Conservation (phyloP, 2,888 invertebrate genomes). For the Agrotis clavis region DNA sequence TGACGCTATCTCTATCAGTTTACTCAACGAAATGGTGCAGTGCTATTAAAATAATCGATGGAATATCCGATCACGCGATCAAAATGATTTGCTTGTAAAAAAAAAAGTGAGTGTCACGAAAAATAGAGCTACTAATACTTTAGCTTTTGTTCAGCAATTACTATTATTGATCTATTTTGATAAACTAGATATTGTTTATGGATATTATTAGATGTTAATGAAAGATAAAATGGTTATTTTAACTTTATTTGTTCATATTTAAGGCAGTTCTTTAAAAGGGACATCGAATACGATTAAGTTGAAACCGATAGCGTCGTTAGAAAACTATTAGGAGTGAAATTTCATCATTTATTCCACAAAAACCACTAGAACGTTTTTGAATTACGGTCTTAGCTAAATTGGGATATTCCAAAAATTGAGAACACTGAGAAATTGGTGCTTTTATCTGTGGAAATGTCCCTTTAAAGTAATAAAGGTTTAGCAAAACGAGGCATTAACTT, state of each 20-base stretch:
- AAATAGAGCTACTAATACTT: slow-evolving; percentile 3
- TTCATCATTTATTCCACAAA: slow-evolving; percentile 38
- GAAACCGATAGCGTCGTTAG: slow-evolving; percentile 35
- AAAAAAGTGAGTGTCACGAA: slow-evolving; percentile 35
- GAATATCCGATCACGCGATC: slow-evolving; percentile 57
- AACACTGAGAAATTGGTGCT: background rate
- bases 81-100: slow-evolving; percentile 24
- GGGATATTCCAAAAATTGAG: background rate
- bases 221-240: background rate
- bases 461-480: background rate
- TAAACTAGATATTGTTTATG: background rate
- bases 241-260: slow-evolving; percentile 1
- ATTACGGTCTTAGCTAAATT: slow-evolving; percentile 14
- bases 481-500: background rate
- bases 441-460: background rate
- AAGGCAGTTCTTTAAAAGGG: background rate
- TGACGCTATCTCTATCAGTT: slow-evolving; percentile 56
- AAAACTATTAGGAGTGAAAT: slow-evolving; percentile 47
- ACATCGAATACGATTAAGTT: slow-evolving; percentile 5
- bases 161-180: slow-evolving; percentile 7
- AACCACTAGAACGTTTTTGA: slow-evolving; percentile 9
- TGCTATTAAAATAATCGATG: slow-evolving; percentile 63
- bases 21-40: slow-evolving; percentile 64
- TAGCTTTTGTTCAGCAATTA: slow-evolving; percentile 10
- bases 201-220: slow-evolving; percentile 3